Conservation (phyloP, 2,113 vertebrate genomes). For the Tapirus terrestris region DNA sequence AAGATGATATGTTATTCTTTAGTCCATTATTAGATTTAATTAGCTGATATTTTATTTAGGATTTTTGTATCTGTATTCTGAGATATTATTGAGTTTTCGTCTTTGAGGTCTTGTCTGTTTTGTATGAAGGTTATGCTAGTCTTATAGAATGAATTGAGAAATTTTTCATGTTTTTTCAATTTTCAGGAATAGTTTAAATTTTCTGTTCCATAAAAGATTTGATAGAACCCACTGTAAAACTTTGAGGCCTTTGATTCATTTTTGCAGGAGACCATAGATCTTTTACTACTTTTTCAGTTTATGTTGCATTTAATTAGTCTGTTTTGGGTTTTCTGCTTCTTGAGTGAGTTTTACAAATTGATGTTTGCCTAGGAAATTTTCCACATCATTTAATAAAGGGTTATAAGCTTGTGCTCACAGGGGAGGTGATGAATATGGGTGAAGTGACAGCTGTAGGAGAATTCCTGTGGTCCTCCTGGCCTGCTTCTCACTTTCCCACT, state of each 20-base stretch:
- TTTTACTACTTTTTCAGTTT: background rate
- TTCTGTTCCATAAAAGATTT: background rate
- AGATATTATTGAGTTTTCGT: background rate
- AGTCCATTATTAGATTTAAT: too few relatives aligned
- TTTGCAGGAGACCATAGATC: background rate
- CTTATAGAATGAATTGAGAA: background rate
- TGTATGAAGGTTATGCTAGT: background rate
- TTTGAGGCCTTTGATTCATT: background rate
- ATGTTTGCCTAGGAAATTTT: background rate
- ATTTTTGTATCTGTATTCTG: background rate
- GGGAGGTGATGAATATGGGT: rapidly evolving
- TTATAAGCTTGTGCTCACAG: too few relatives aligned
- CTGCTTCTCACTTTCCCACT: background rate
- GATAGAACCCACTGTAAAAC: background rate
- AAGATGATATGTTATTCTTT: background rate
- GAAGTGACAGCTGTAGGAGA: rapidly evolving
- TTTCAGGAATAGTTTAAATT: background rate
- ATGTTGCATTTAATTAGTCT: background rate
- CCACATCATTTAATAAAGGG: background rate
- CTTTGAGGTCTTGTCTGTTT: background rate
- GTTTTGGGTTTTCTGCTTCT: background rate
- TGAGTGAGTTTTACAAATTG: background rate
- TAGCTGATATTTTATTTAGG: background rate
- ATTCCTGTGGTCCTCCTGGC: background rate
- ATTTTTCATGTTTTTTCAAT: background rate